Base-by-base conservation (phyloP, 2,113 vertebrate genomes). In the Dicrurus megarhynchus region DNA sequence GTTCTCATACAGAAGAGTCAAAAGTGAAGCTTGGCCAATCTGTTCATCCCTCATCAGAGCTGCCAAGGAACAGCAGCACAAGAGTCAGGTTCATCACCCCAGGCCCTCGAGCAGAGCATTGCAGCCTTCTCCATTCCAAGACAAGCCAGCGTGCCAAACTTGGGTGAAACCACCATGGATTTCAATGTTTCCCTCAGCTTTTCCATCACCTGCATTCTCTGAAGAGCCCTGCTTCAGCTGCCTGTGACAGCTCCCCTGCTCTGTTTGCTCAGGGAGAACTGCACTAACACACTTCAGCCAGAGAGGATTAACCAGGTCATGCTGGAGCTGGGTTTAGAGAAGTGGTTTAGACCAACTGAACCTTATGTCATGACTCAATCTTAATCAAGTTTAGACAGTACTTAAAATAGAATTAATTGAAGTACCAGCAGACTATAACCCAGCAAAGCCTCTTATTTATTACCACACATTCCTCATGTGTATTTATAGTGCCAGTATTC, bases 351-450 rank as follows among this genome's bases (percentile, higher is more conserved):
- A 80, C 44, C 53, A 80, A 91, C 24, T 10, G 33, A 91, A 93
- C 39, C 71, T 92, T 56, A 32, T 61, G 75, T 70, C 93, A 80
- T 71, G 84, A 96, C 81, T 96, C 94, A 84, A 57, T 89, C 87
- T 86, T 91, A 88, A 93, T 83, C 79, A 83, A 84, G 69, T 95
- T 94, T 75, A 95, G 47, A 81, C 64, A 70, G 65, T 26, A 89
- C 87, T 91, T 89, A 87, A 93, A 96, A 94, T 86, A 96, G 93
- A 95, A 90, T 93, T 89, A 94, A 94, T 44, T 81, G 80, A 75
- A 90, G 59, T 56, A 55, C 33, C 77, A 92, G 73, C 13, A 47
- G 47, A 26, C 69, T 75, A 73, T 42, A 93, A 87, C 64, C 42
- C 64, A 95, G 64, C 23, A 79, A 95, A 93, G 80, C 55, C 50